Evolutionary conservation across 2,113 vertebrate species (phyloP).

Genomic region (Corythoichthys haematopterus): DNA sequence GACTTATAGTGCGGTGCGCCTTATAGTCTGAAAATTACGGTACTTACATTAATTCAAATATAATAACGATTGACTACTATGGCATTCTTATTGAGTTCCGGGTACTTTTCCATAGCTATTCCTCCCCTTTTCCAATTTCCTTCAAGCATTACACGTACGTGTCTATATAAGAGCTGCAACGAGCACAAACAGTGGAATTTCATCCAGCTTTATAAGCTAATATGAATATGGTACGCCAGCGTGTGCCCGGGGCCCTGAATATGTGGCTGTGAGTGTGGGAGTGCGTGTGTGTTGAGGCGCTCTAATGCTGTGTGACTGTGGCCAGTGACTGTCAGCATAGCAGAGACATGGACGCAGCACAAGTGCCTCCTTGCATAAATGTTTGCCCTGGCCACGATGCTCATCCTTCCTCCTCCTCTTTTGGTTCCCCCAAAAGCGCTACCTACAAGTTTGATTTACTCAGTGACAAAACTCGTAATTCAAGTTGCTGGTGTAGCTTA

Average conservation of each 20-base stretch:
- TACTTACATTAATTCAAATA: not conserved
- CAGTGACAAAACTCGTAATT: not conserved
- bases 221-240: conserved; percentile 61
- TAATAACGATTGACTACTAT: not conserved
- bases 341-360: conserved; percentile 72
- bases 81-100: not conserved
- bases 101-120: not conserved
- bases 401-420: conserved; percentile 2
- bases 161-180: conserved; percentile 3
- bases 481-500: not conserved
- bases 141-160: conserved; percentile 6
- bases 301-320: conserved; percentile 70
- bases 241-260: conserved; percentile 47
- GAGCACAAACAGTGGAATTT: conserved; percentile 40
- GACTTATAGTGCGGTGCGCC: too few species aligned
- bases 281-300: conserved; percentile 55
- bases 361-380: conserved; percentile 70
- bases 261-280: conserved; percentile 36
- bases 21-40: too few species aligned
- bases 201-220: conserved; percentile 53
- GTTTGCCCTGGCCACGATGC: conserved; percentile 23
- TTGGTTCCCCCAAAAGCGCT: not conserved
- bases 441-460: not conserved
- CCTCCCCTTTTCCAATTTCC: conserved; percentile 24
- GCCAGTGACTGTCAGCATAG: conserved; percentile 70